These are phyloP conservation scores for Drosophila diplacantha DNA, from an alignment of 2,888 invertebrate species.

Conservation along the genomic window DNA sequence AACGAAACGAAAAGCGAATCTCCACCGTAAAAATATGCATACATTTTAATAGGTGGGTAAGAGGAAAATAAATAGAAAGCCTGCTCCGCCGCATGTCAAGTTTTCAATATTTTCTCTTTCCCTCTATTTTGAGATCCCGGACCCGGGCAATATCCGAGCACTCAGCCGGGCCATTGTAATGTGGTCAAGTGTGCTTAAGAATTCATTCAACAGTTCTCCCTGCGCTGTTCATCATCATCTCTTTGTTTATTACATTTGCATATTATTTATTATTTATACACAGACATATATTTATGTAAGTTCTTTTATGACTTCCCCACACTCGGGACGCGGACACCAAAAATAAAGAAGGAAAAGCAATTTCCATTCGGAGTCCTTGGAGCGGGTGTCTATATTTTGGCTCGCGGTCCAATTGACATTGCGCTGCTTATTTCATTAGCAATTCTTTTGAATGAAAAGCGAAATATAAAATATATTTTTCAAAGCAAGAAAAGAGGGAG, in stretches of 20 bases:
- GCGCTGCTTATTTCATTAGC: conserved; percentile 67
- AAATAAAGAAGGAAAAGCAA: conserved; percentile 10
- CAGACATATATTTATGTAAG: conserved; percentile 50
- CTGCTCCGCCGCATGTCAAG: conserved; percentile 19
- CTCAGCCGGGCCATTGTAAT: conserved; percentile 29
- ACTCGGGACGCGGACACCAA: conserved; percentile 37
- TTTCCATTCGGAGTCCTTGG: conserved; percentile 9
- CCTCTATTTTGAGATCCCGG: conserved; percentile 1
- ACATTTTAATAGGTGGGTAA: conserved; percentile 49
- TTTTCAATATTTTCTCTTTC: conserved; percentile 22
- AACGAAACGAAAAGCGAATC: conserved; percentile 27
- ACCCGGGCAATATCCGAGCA: conserved; percentile 1
- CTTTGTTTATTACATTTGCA: conserved; percentile 71
- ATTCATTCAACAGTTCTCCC: conserved; percentile 47
- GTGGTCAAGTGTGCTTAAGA: conserved; percentile 60
- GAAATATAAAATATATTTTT: conserved; percentile 38
- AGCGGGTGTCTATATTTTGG: conserved; percentile 32
- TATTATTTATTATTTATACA: conserved; percentile 72
- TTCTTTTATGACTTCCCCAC: conserved; percentile 62
- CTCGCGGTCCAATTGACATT: conserved; percentile 25
- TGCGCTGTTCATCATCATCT: conserved; percentile 43
- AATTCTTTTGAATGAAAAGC: conserved; percentile 57
- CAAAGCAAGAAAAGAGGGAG: conserved; percentile 22
- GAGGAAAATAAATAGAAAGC: conserved; percentile 23
- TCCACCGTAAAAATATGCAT: conserved; percentile 51